phyloP scores from a whole-genome alignment of 2,888 invertebrate species.

The Lithophane semibrunnea region DNA sequence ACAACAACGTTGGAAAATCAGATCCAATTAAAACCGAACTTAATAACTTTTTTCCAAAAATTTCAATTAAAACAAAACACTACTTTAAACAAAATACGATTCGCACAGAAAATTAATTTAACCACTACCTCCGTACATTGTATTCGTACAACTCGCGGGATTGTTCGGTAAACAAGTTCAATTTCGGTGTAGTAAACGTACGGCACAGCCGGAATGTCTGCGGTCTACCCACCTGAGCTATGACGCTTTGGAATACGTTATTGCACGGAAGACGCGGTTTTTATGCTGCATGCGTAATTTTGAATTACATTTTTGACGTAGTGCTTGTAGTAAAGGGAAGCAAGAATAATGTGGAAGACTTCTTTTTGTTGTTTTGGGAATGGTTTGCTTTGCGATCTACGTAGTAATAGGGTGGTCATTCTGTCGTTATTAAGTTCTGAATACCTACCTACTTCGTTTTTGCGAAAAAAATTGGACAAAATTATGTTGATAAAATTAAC shows the following conservation, averaged over 20 bases:
- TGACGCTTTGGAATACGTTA: slow-evolving; percentile 60
- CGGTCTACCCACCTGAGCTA: slow-evolving; percentile 63
- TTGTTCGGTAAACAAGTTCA: slow-evolving; percentile 68
- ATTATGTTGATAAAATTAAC: neutral
- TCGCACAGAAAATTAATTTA: slow-evolving; percentile 61
- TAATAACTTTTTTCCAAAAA: neutral
- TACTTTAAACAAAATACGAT: slow-evolving; percentile 50
- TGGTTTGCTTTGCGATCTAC: no score
- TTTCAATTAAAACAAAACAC: slow-evolving; percentile 47
- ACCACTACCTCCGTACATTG: slow-evolving; percentile 55
- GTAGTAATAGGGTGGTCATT: neutral
- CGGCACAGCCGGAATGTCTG: slow-evolving; percentile 60
- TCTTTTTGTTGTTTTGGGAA: neutral
- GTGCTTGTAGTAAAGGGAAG: neutral
- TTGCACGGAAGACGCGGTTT: slow-evolving; percentile 53
- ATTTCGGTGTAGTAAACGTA: slow-evolving; percentile 60
- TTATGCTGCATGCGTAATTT: slow-evolving; percentile 46
- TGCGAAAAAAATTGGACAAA: neutral
- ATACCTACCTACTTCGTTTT: no score
- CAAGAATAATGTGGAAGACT: neutral
- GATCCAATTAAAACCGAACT: neutral
- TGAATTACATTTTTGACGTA: slow-evolving; percentile 15
- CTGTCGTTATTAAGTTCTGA: no score
- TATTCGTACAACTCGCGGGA: slow-evolving; percentile 56
- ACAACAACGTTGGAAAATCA: no score